Percentiles rank a stretch among this genome's conserved stretches.
These are phyloP conservation scores for Orius laevigatus DNA, from an alignment of 1,140 invertebrate genomes.

Conservation along the genomic window DNA sequence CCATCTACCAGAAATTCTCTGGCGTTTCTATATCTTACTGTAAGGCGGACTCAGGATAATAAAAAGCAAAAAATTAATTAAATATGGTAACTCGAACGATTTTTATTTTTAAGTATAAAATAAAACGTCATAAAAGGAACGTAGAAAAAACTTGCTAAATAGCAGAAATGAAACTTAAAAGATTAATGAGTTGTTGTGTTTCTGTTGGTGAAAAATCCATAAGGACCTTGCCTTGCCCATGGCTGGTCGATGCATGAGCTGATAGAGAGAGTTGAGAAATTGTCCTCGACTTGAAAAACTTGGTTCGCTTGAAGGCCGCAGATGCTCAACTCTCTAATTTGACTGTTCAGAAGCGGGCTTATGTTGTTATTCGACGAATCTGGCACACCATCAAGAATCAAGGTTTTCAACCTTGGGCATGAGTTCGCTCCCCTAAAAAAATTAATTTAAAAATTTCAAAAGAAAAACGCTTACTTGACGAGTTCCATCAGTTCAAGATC, in stretches of 20 bases:
- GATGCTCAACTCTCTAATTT: background rate
- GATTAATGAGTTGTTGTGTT: too few species aligned
- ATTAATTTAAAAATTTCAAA: background rate
- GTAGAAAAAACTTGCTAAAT: too few species aligned
- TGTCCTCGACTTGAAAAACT: background rate
- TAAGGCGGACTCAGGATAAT: too few species aligned
- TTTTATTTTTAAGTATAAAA: too few species aligned
- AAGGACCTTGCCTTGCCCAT: background rate
- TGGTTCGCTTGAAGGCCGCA: background rate
- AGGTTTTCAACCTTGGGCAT: background rate
- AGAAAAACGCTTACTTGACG: conserved; percentile 6
- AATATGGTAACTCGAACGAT: too few species aligned
- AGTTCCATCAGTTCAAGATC: background rate
- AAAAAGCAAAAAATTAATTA: too few species aligned
- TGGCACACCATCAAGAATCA: background rate
- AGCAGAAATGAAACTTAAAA: too few species aligned
- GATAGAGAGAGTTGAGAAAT: background rate
- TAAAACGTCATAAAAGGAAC: too few species aligned
- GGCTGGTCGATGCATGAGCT: background rate
- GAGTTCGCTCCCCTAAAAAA: background rate
- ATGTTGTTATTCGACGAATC: background rate
- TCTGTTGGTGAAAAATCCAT: background rate
- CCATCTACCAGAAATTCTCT: too few species aligned
- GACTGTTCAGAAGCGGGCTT: background rate
- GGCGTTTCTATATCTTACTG: too few species aligned